Conservation (phyloP, 2,888 invertebrate genomes). For the Volucella bombylans region DNA sequence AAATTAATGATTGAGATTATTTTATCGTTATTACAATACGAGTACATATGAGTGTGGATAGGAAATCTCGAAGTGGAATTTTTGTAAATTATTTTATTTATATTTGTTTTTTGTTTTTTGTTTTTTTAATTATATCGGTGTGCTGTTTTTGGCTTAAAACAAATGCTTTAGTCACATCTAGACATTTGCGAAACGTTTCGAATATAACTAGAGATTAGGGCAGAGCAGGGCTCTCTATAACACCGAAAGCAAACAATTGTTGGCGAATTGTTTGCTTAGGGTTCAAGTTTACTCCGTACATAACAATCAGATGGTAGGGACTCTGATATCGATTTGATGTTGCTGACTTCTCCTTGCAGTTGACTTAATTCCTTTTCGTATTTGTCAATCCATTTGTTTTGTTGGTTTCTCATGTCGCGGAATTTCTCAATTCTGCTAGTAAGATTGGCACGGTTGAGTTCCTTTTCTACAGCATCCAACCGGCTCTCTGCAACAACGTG, state of each 20-base stretch:
- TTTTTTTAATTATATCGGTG: conserved; percentile 40
- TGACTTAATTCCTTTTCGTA: conserved; percentile 90
- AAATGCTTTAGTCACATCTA: conserved; percentile 46
- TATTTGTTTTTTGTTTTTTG: background rate
- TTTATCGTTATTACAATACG: background rate
- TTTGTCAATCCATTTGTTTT: conserved; percentile 89
- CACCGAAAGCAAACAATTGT: conserved; percentile 34
- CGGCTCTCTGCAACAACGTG: conserved; percentile 84
- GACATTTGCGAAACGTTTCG: conserved; percentile 27
- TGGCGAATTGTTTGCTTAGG: conserved; percentile 75
- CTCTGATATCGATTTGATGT: conserved; percentile 90
- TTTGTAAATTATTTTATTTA: conserved; percentile 2
- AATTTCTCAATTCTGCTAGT: conserved; percentile 89
- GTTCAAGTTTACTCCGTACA: conserved; percentile 89
- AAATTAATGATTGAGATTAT: conserved; percentile 35
- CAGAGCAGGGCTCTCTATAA: conserved; percentile 49
- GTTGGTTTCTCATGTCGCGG: conserved; percentile 87
- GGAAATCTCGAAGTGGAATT: conserved; percentile 12
- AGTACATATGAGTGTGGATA: background rate
- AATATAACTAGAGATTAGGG: conserved; percentile 41
- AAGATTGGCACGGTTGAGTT: conserved; percentile 88
- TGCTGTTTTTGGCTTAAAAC: conserved; percentile 67
- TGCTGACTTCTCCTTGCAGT: conserved; percentile 89
- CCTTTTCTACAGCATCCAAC: conserved; percentile 87
- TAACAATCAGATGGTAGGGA: conserved; percentile 93